phyloP scores from a whole-genome alignment of 2,113 vertebrate species.

The Lethenteron reissneri region DNA sequence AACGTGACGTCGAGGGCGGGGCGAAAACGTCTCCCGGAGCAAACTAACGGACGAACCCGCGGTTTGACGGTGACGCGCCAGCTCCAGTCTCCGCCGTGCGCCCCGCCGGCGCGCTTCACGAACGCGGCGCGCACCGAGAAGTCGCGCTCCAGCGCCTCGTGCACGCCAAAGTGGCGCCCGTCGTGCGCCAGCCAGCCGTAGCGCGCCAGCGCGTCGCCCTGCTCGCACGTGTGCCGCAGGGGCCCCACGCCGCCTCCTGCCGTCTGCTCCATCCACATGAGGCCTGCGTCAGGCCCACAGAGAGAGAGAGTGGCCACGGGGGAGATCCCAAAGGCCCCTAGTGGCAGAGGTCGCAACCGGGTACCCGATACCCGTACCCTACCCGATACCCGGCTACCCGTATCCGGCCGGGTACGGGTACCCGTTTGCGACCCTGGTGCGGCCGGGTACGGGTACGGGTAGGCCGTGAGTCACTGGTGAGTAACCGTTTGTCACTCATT shows the following conservation, averaged over 20 bases:
- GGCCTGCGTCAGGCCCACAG: constrained; percentile 24
- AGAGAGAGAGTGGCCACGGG: neutral
- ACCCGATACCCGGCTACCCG: too few relatives aligned
- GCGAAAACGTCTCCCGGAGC: neutral
- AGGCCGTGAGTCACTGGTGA: too few relatives aligned
- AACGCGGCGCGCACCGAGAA: constrained; percentile 54
- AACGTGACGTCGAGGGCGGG: too few relatives aligned
- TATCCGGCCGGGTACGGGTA: too few relatives aligned
- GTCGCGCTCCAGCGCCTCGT: constrained; percentile 47
- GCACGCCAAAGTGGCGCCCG: constrained; percentile 48
- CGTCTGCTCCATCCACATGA: constrained; percentile 77
- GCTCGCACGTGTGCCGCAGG: constrained; percentile 66
- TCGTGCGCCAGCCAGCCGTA: constrained; percentile 82
- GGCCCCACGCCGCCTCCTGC: constrained; percentile 22
- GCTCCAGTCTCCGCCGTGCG: constrained; percentile 77
- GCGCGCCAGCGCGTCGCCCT: constrained; percentile 37
- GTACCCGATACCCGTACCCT: too few relatives aligned
- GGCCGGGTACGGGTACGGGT: too few relatives aligned
- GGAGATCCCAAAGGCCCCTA: too few relatives aligned
- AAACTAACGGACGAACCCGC: constrained; percentile 25
- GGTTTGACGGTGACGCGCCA: constrained; percentile 57
- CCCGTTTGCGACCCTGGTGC: too few relatives aligned
- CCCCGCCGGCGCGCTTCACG: constrained; percentile 51
- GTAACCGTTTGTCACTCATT: too few relatives aligned
- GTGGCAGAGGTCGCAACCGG: too few relatives aligned